Evolutionary conservation across 2,113 vertebrate species (phyloP).

Genomic region (Cyprinodon brontotheroides): DNA sequence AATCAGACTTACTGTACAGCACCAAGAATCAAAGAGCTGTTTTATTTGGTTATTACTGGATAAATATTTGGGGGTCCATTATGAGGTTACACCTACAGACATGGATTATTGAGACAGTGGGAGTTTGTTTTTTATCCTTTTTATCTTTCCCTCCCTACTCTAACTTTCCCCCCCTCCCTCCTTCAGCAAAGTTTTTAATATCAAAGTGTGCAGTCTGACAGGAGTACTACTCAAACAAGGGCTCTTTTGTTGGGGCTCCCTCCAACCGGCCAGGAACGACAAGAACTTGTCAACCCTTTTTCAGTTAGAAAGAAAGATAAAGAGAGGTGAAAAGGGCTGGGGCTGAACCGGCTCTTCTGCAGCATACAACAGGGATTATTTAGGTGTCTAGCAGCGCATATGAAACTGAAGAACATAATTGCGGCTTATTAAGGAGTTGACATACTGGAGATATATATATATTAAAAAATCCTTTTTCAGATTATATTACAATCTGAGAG

Average conservation of each 20-base stretch:
- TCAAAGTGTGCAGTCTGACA: slow-evolving; percentile 83
- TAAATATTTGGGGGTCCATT: slow-evolving; percentile 82
- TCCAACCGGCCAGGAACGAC: slow-evolving; percentile 69
- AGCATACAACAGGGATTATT: slow-evolving; percentile 76
- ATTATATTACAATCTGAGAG: slow-evolving; percentile 9
- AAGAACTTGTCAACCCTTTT: slow-evolving; percentile 78
- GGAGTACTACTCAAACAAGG: slow-evolving; percentile 63
- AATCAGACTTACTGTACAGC: slow-evolving; percentile 52
- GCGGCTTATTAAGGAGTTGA: slow-evolving; percentile 58
- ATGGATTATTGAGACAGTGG: slow-evolving; percentile 74
- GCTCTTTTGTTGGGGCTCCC: slow-evolving; percentile 70
- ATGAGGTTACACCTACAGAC: slow-evolving; percentile 82
- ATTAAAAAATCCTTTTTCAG: slow-evolving; percentile 69
- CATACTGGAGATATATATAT: slow-evolving; percentile 68
- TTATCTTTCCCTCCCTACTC: slow-evolving; percentile 70
- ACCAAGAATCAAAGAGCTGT: slow-evolving; percentile 70
- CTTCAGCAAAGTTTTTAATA: slow-evolving; percentile 79
- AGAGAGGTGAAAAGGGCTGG: slow-evolving; percentile 38
- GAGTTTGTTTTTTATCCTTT: slow-evolving; percentile 83
- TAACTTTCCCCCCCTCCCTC: slow-evolving; percentile 3
- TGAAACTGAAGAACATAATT: slow-evolving; percentile 84
- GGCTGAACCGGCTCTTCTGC: slow-evolving; percentile 58
- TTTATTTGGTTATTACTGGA: slow-evolving; percentile 82
- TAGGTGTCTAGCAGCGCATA: slow-evolving; percentile 68
- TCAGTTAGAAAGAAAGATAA: slow-evolving; percentile 69